Percentiles rank a stretch among this genome's conserved stretches.
Evolutionary conservation across 2,888 invertebrate genomes (phyloP).

Genomic region (Phasia obesa): DNA sequence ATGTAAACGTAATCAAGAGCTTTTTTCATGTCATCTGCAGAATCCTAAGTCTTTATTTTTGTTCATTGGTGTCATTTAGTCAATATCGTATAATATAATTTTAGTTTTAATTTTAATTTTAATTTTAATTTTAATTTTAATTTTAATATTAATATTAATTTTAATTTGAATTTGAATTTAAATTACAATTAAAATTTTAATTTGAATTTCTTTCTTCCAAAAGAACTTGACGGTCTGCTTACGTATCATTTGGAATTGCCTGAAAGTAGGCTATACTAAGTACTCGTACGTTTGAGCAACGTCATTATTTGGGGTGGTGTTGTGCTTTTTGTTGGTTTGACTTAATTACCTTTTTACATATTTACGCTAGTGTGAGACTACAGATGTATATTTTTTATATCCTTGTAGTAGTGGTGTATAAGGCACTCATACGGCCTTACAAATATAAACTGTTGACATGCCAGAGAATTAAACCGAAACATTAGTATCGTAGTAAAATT

Average conservation of each 20-base stretch:
- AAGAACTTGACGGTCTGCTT: not conserved
- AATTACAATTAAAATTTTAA: no score
- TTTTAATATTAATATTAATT: no score
- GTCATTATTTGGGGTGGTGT: constrained; percentile 47
- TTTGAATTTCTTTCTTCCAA: not conserved
- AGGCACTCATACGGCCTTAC: not conserved
- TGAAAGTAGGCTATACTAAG: constrained; percentile 27
- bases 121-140: no score
- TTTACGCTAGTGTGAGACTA: not conserved
- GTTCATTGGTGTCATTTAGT: no score
- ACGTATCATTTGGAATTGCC: not conserved
- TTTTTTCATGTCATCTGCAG: no score
- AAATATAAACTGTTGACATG: constrained; percentile 40
- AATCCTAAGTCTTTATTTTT: no score
- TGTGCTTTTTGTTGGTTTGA: constrained; percentile 16
- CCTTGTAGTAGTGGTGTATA: not conserved
- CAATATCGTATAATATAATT: no score
- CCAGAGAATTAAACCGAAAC: constrained; percentile 16
- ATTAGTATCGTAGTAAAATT: constrained; percentile 41
- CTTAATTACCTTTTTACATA: constrained; percentile 6
- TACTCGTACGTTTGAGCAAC: constrained; percentile 54
- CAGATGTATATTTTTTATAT: not conserved
- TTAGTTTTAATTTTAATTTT: no score
- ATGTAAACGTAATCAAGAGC: no score
- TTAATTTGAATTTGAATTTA: no score